Evolutionary conservation across 1,140 invertebrate species (phyloP).

Genomic region (Streblospio benedicti): DNA sequence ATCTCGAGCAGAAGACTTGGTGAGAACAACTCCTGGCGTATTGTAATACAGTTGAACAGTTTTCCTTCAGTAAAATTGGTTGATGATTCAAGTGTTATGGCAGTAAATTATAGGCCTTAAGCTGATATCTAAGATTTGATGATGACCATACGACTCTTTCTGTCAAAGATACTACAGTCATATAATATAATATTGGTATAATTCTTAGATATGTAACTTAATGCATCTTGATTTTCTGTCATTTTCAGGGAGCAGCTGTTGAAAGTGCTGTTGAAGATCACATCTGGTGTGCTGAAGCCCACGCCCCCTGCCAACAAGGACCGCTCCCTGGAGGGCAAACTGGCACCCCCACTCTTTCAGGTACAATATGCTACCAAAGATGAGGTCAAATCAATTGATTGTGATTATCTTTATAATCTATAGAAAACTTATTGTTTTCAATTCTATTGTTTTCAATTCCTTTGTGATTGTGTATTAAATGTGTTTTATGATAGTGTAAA

Average conservation of each 20-base stretch:
- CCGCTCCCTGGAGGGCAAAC: conserved; percentile 66
- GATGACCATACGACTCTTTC: too few relatives aligned
- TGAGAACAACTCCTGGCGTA: conserved; percentile 46
- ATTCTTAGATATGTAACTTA: conserved; percentile 8
- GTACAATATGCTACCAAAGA: conserved; percentile 35
- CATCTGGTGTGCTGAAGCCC: conserved; percentile 76
- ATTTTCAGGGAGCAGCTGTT: conserved; percentile 70
- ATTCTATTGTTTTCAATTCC: too few relatives aligned
- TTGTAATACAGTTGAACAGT: conserved; percentile 13
- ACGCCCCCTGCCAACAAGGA: conserved; percentile 63
- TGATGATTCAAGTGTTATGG: too few relatives aligned
- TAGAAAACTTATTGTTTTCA: too few relatives aligned
- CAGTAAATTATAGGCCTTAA: too few relatives aligned
- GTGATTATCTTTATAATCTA: too few relatives aligned
- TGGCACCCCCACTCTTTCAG: conserved; percentile 81
- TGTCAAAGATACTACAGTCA: conserved; percentile 1
- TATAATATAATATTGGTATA: background rate
- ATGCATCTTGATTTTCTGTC: conserved; percentile 21
- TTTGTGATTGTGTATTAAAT: too few relatives aligned
- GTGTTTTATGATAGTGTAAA: too few relatives aligned
- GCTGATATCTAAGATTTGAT: too few relatives aligned
- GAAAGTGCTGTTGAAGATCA: conserved; percentile 81
- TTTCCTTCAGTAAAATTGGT: background rate
- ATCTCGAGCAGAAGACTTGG: conserved; percentile 86
- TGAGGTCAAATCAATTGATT: too few relatives aligned